Evolutionary conservation across 1,140 invertebrate species (phyloP), one percentile per base, ranked within the genome.

Genomic region (Nephila pilipes): DNA sequence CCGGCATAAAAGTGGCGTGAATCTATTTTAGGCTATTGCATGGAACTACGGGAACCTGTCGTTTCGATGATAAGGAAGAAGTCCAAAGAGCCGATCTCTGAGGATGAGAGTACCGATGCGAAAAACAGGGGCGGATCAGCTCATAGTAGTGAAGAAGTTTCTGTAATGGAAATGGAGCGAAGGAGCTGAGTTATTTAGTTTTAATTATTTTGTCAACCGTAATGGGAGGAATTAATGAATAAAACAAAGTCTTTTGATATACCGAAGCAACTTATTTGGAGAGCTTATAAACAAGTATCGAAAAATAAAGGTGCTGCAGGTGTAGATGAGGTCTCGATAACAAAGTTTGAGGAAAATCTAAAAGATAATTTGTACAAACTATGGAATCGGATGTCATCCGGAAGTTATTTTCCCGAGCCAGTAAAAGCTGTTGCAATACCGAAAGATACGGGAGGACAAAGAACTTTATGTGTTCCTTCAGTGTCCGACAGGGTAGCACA

Each of bases 231-330:
- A 16, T 60, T 46, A 65, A 87, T 87, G 55, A 65, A 57, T 60
- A 58, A 65, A 87, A 87, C 85, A 87, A 87, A 87, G 85, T 25
- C 85, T 87, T 87, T 87, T 87, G 85, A 87, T 36, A 87, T 87
- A 46, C 85, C 85, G 20, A 87, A 87, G 60, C 60, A 58, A 29
- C 85, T 87, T 60, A 65, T 87, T 58, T 87, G n/a, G n/a, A 60
- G 55, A 46, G 85, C 85, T 87, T 87, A 87, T 87, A 87, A 87
- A 57, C 55, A 65, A 87, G 85, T 87, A 60, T 60, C 55, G 25
- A 65, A 87, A 16, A 87, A 87, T 36, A 87, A 87, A 87, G 85
- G 85, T 18, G 85, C 54, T 22, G 85, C 85, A 60, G 85, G 85
- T 25, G 58, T 87, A n/a, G 85, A 87, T 87, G 58, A 87, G 46